Conservation (phyloP, 2,888 invertebrate species). For the Bedellia somnulentella region DNA sequence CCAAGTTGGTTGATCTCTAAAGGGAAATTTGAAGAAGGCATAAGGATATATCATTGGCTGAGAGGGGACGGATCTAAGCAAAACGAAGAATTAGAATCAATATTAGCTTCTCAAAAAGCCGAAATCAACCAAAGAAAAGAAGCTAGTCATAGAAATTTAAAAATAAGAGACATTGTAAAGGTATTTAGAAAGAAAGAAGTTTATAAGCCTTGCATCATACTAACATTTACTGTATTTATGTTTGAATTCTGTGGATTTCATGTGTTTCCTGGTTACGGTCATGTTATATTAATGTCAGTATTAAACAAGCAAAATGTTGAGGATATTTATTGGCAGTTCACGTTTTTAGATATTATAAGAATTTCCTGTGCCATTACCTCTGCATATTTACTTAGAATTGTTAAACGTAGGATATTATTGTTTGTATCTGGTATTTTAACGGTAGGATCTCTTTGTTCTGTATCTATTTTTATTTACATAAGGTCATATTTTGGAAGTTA, state of each 20-base stretch:
- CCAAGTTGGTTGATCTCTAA: conserved; percentile 56
- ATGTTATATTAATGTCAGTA: conserved; percentile 38
- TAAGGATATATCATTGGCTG: conserved; percentile 37
- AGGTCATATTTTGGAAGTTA: conserved; percentile 29
- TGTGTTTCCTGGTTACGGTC: conserved; percentile 48
- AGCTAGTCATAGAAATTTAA: conserved; percentile 4
- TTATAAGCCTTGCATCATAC: too few species aligned
- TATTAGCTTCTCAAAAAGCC: conserved; percentile 12
- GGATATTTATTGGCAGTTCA: conserved; percentile 58
- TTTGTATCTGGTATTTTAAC: conserved; percentile 42
- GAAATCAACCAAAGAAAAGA: conserved; percentile 7
- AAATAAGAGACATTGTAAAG: conserved; percentile 7
- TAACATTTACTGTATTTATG: too few species aligned
- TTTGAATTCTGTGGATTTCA: conserved; percentile 52
- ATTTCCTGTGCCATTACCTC: conserved; percentile 63
- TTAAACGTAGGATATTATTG: conserved; percentile 35
- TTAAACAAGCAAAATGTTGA: conserved; percentile 29
- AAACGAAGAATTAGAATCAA: conserved; percentile 17
- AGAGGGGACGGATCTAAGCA: conserved; percentile 27
- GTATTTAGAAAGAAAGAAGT: conserved; percentile 16
- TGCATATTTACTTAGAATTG: conserved; percentile 42
- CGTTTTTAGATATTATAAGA: conserved; percentile 66
- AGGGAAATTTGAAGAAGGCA: conserved; percentile 34
- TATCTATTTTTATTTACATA: conserved; percentile 41
- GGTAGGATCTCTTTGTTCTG: conserved; percentile 30